These are phyloP conservation scores for Piaya cayana DNA, from an alignment of 2,113 vertebrate genomes.

Conservation along the genomic window DNA sequence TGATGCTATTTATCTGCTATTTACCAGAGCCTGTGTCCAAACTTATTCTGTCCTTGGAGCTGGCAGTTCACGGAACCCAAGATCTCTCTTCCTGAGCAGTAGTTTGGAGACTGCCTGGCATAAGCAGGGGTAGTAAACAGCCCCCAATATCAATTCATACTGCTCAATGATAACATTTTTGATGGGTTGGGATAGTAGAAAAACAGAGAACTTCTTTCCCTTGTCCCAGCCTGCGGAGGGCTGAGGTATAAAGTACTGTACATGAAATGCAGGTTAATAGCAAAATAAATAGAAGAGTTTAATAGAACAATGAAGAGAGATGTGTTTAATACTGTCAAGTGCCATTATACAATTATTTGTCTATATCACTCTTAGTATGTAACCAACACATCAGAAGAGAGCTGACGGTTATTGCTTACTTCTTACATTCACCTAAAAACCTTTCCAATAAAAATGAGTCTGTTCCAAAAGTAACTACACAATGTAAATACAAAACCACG, in stretches of 20 bases:
- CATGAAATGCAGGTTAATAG: neutral
- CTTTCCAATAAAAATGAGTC: neutral
- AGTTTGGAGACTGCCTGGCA: neutral
- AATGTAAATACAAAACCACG: rapidly evolving
- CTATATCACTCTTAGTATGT: neutral
- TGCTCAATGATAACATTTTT: neutral
- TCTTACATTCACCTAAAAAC: neutral
- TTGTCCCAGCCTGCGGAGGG: neutral
- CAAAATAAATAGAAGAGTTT: neutral
- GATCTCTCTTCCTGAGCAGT: neutral
- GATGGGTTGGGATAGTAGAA: neutral
- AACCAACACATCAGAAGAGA: neutral
- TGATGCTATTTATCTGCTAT: neutral
- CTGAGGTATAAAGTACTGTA: neutral
- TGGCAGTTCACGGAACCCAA: neutral
- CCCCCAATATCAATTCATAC: neutral
- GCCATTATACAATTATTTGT: neutral
- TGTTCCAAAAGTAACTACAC: neutral
- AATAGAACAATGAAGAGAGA: neutral
- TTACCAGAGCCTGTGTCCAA: neutral
- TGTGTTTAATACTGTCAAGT: neutral
- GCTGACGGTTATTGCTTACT: neutral
- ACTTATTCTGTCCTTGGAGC: rapidly evolving
- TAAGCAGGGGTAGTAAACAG: neutral
- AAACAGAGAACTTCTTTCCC: neutral